phyloP scores from a whole-genome alignment of 1,140 invertebrate species.

The Euglossa dilemma region DNA sequence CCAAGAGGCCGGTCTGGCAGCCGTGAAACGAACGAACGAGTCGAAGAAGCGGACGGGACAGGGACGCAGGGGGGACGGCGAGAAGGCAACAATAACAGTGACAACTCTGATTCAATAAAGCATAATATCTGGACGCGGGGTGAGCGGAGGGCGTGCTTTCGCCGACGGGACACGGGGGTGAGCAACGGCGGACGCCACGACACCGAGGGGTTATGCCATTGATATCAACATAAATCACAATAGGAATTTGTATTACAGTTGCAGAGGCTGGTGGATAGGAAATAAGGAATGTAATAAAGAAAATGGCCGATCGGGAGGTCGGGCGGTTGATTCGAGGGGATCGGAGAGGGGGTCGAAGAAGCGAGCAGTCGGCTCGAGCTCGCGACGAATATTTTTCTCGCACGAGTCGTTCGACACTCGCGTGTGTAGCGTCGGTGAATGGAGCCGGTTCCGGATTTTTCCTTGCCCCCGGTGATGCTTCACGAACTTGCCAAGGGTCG shows the following conservation, averaged over 20 bases:
- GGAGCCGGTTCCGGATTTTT: background rate
- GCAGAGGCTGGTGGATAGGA: constrained; percentile 81
- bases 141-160: constrained; percentile 47
- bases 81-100: constrained; percentile 74
- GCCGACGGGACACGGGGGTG: constrained; percentile 1
- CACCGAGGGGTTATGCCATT: constrained; percentile 78
- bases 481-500: background rate
- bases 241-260: constrained; percentile 84
- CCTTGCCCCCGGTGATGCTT: background rate
- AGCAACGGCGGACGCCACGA: constrained; percentile 59
- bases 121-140: constrained; percentile 72
- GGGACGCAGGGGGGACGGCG: constrained; percentile 17
- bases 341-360: background rate
- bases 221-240: constrained; percentile 84
- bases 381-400: constrained; percentile 7
- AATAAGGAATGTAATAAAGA: constrained; percentile 84
- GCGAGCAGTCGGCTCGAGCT: constrained; percentile 24
- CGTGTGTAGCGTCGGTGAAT: background rate
- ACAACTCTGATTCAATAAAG: constrained; percentile 78
- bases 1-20: constrained; percentile 37
- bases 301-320: constrained; percentile 76
- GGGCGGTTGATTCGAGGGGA: constrained; percentile 39
- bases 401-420: background rate
- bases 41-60: constrained; percentile 17
- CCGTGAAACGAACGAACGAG: constrained; percentile 53